A percentile compares a stretch with the other conserved stretches of the same genome.
These are phyloP conservation scores for Diachrysia chrysitis DNA, from an alignment of 2,888 invertebrate species.

Conservation along the genomic window DNA sequence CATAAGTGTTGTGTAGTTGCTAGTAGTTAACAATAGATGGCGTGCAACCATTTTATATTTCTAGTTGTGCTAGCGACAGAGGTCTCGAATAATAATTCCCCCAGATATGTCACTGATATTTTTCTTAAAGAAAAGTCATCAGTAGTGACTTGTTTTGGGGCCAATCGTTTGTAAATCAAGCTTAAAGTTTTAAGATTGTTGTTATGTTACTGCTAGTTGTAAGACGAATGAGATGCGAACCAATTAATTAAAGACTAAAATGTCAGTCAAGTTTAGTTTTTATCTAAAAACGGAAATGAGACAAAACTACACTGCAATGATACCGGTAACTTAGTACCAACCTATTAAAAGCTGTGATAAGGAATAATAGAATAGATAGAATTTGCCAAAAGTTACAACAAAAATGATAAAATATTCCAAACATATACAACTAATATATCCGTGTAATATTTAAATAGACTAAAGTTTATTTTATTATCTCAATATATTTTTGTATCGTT, in stretches of 20 bases:
- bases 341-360: neutral
- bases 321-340: too few species aligned
- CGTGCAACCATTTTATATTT: neutral
- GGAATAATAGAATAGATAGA: too few species aligned
- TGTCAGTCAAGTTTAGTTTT: neutral
- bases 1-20: neutral
- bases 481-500: neutral
- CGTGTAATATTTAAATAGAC: neutral
- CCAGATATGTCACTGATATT: neutral
- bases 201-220: too few species aligned
- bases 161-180: neutral
- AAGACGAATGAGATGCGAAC: neutral
- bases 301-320: too few species aligned
- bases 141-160: slow-evolving; percentile 1
- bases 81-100: neutral
- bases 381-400: neutral
- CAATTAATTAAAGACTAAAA: neutral
- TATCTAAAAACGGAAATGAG: too few species aligned
- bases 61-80: neutral
- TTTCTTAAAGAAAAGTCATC: neutral
- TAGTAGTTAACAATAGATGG: neutral
- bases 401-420: neutral
- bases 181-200: neutral
- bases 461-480: too few species aligned
- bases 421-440: neutral